phyloP scores from a whole-genome alignment of 2,797 vertebrate species.

The Acipenser oxyrinchus region DNA sequence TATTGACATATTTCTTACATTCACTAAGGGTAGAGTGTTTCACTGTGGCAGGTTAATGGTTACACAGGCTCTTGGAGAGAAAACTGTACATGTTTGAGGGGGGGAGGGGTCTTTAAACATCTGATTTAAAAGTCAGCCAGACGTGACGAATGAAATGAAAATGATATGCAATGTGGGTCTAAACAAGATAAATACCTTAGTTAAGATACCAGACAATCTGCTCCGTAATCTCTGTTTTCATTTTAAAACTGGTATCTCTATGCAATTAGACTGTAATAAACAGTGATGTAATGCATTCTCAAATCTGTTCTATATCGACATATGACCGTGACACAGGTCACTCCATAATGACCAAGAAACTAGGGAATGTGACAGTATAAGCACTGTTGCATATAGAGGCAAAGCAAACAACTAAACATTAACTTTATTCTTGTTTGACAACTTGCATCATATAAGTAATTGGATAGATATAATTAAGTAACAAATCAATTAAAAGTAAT shows the following conservation, averaged over 20 bases:
- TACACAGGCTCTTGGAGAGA: too few relatives aligned
- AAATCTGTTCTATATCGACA: slow-evolving; percentile 9
- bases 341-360: slow-evolving; percentile 10
- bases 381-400: slow-evolving; percentile 4
- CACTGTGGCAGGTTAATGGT: too few relatives aligned
- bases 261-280: slow-evolving; percentile 15
- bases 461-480: neutral
- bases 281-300: slow-evolving; percentile 11
- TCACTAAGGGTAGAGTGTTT: too few relatives aligned
- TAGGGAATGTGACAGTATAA: slow-evolving; percentile 3
- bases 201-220: too few relatives aligned
- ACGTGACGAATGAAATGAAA: too few relatives aligned
- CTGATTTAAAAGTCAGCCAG: too few relatives aligned
- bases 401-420: slow-evolving; percentile 17
- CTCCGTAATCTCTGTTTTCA: neutral
- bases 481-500: neutral
- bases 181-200: too few relatives aligned
- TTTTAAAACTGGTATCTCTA: neutral
- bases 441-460: slow-evolving; percentile 8
- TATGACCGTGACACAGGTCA: slow-evolving; percentile 14
- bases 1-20: too few relatives aligned
- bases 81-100: too few relatives aligned
- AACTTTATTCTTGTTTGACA: slow-evolving; percentile 18
- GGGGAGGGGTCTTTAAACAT: too few relatives aligned
- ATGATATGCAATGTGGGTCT: too few relatives aligned